These are phyloP conservation scores for Melieria picta DNA, from an alignment of 2,888 invertebrate genomes.

Conservation along the genomic window DNA sequence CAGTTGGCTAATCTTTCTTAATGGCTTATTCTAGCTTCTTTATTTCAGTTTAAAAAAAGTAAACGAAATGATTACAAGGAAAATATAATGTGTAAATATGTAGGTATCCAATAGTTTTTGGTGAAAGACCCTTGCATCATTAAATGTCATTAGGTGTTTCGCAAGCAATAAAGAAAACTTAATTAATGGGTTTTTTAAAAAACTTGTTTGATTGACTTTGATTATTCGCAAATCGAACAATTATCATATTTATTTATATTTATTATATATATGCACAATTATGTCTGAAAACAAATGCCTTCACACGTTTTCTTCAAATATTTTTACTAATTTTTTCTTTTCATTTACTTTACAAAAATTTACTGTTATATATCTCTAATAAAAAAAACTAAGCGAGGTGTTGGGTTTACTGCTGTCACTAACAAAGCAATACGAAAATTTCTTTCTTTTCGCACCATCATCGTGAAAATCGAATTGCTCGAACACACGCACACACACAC, in stretches of 20 bases:
- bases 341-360: not conserved
- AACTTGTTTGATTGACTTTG: not conserved
- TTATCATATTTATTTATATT: no score
- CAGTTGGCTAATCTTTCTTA: no score
- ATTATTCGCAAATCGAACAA: not conserved
- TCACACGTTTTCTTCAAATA: not conserved
- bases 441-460: constrained; percentile 43
- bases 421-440: constrained; percentile 49
- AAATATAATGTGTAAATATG: not conserved
- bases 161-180: no score
- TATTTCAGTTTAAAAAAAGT: no score
- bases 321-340: constrained; percentile 1
- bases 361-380: not conserved
- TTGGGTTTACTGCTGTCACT: constrained; percentile 51
- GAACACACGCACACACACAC: constrained; percentile 40
- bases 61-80: no score
- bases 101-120: not conserved
- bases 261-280: not conserved
- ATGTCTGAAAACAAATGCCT: not conserved
- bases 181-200: not conserved
- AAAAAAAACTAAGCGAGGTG: constrained; percentile 42
- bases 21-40: no score
- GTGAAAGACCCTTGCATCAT: not conserved
- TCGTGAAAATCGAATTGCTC: constrained; percentile 4
- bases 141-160: not conserved